Percentiles rank a stretch among this genome's conserved stretches.
Conservation (phyloP, 2,888 invertebrate species). For the Apamea sordens region DNA sequence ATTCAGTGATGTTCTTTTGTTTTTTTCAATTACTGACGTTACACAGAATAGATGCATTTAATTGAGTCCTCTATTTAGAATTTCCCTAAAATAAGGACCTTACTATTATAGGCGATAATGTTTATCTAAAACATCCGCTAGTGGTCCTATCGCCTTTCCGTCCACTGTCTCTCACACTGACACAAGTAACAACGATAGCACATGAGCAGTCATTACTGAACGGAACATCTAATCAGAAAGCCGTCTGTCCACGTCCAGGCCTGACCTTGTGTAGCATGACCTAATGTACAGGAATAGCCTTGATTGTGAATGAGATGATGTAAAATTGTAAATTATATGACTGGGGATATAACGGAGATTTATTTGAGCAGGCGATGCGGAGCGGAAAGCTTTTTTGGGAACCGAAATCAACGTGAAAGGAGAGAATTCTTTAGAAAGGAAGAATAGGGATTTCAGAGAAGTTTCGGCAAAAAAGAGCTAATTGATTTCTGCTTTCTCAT, state of each 20-base stretch:
- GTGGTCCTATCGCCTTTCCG: slow-evolving; percentile 39
- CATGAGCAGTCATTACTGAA: slow-evolving; percentile 41
- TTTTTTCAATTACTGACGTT: neutral
- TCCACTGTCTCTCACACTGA: slow-evolving; percentile 41
- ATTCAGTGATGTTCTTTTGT: neutral
- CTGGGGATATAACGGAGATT: slow-evolving; percentile 20
- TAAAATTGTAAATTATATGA: slow-evolving; percentile 37
- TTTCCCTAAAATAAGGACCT: neutral
- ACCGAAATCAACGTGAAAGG: neutral
- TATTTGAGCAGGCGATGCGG: slow-evolving; percentile 1
- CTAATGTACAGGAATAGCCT: slow-evolving; percentile 48
- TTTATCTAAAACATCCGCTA: slow-evolving; percentile 48
- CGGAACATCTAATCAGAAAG: slow-evolving; percentile 63
- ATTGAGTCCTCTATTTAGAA: neutral
- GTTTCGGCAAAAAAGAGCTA: neutral
- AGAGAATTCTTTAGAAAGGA: neutral
- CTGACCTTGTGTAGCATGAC: slow-evolving; percentile 59
- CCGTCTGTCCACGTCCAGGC: slow-evolving; percentile 49
- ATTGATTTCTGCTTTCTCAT: neutral
- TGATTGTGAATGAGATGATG: slow-evolving; percentile 44
- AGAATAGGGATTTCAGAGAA: neutral
- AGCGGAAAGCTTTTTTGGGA: neutral
- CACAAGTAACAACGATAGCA: slow-evolving; percentile 27
- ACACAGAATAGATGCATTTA: neutral
- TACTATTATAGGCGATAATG: slow-evolving; percentile 1